These are phyloP conservation scores for Drosophila mulleri DNA, from an alignment of 2,888 invertebrate genomes.

Conservation along the genomic window DNA sequence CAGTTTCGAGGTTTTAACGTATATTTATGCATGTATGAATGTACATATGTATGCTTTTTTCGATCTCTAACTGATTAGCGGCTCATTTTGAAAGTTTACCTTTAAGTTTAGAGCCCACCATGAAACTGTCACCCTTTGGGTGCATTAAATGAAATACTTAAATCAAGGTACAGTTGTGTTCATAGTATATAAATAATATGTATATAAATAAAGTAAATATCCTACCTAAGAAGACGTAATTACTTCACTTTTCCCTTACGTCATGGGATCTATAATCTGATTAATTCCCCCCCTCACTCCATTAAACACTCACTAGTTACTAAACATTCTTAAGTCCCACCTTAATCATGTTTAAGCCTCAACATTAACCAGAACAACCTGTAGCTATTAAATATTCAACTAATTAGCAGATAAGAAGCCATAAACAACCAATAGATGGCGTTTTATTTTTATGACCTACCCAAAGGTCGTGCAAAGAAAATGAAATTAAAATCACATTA, in stretches of 20 bases:
- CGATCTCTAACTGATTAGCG: conserved; percentile 59
- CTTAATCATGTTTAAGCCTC: conserved; percentile 2
- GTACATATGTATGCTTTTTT: conserved; percentile 9
- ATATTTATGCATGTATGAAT: not conserved
- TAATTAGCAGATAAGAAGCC: conserved; percentile 55
- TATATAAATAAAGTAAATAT: not conserved
- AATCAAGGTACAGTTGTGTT: conserved; percentile 30
- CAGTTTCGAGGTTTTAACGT: conserved; percentile 18
- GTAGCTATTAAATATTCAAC: conserved; percentile 59
- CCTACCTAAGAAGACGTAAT: not conserved
- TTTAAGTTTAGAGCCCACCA: conserved; percentile 16
- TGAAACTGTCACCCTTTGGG: conserved; percentile 6
- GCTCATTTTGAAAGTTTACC: conserved; percentile 66
- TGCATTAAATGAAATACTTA: not conserved
- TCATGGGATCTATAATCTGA: not conserved
- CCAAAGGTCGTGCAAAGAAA: conserved; percentile 33
- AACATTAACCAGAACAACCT: conserved; percentile 39
- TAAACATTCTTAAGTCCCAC: not conserved
- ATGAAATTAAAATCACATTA: conserved; percentile 6
- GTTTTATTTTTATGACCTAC: conserved; percentile 42
- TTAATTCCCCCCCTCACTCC: not conserved
- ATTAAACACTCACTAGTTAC: not conserved
- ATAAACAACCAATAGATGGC: conserved; percentile 44
- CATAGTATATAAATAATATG: too few relatives aligned
- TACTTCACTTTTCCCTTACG: not conserved